Evolutionary conservation across 2,797 vertebrate species (phyloP), one percentile per base, ranked within the genome.

Genomic region (Dendrocincla fuliginosa): DNA sequence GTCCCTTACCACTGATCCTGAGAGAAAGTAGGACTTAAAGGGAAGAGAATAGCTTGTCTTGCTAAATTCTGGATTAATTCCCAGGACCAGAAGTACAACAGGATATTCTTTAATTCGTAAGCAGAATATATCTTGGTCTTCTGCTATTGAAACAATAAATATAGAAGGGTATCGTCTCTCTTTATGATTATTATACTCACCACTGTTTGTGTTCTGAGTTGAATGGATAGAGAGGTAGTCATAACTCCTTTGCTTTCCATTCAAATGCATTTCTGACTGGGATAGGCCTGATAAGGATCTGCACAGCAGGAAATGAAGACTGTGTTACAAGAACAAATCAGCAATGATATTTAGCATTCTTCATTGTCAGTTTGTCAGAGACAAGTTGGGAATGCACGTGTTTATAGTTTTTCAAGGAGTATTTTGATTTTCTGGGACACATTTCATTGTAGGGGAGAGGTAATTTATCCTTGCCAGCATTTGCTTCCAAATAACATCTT

Each of bases 271-370:
- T 93, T 97, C 97, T 9, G 96, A 96, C 67, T 96, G 96, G 57
- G 98, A 98, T 86, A 98, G 96, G 4, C 89, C 73, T 61, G 98
- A 98, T 37, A 97, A 89, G 42, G 97, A 96, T 93, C 98, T 99
- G 83, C 42, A 84, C 1, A 5, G 55, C 65, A 85, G 79, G 32
- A 69, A 76, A 86, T 33, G 16, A 67, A 65, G 17, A 57, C 32
- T 28, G 7, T 7, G 2, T 90, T 89, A 74, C 10, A 28, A 19
- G 35, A 85, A 75, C 46, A 87, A 65, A 39, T 37, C 28, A 64
- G 27, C 44, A 61, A 12, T 9, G 20, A n/a, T 70, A 33, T 71
- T 86, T 47, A 88, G n/a, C 50, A n/a, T 46, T 57, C 37, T 56
- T 82, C 37, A 33, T 47, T 91, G 77, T 42, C 33, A 50, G 11